A percentile compares a stretch with the other conserved stretches of the same genome.
phyloP scores from a whole-genome alignment of 1,140 invertebrate genomes.

The Ceratitis capitata region DNA sequence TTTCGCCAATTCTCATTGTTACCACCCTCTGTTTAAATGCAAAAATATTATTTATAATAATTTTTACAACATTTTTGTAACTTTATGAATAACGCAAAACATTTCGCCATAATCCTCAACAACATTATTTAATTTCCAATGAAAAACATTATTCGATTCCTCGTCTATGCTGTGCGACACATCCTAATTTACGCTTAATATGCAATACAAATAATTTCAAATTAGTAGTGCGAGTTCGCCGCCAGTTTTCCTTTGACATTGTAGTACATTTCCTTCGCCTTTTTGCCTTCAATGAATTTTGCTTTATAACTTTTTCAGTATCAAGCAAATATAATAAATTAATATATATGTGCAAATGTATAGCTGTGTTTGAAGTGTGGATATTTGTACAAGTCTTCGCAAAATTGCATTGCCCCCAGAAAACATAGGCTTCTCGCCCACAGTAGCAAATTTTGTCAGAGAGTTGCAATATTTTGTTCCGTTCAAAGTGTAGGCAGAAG shows the following conservation, averaged over 20 bases:
- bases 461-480: background rate
- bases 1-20: too few species aligned
- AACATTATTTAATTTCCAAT: too few species aligned
- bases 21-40: too few species aligned
- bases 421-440: background rate
- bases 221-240: background rate
- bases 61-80: too few species aligned
- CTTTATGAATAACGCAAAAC: too few species aligned
- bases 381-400: too few species aligned
- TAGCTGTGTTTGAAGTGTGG: background rate
- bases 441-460: background rate
- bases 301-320: constrained; percentile 49
- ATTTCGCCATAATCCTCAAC: too few species aligned
- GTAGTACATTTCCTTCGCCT: background rate
- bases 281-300: background rate
- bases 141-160: too few species aligned
- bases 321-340: constrained; percentile 51
- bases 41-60: too few species aligned
- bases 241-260: constrained; percentile 38
- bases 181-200: too few species aligned
- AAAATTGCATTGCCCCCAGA: too few species aligned
- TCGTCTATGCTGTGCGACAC: too few species aligned
- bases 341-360: background rate
- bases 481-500: background rate
- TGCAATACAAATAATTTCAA: background rate